These are phyloP conservation scores for Brachirus orientalis DNA, from an alignment of 2,113 vertebrate genomes.

Conservation along the genomic window DNA sequence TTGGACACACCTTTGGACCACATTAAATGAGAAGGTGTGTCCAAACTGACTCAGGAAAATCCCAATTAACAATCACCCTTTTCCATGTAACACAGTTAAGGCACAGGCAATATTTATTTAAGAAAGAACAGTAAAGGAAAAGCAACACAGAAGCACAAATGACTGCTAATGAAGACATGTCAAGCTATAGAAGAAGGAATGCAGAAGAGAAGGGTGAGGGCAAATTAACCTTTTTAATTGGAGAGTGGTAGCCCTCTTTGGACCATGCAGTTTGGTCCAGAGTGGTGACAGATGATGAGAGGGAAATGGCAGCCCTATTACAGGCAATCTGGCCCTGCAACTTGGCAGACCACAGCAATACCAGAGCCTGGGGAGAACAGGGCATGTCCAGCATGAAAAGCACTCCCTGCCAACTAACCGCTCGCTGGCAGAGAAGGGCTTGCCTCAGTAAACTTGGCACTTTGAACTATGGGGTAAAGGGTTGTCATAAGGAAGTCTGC, in stretches of 20 bases:
- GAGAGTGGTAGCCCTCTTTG: conserved; percentile 74
- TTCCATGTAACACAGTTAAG: conserved; percentile 19
- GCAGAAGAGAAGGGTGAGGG: conserved; percentile 40
- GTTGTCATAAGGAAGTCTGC: conserved; percentile 60
- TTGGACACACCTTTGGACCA: too few species aligned
- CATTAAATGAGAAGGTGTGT: too few species aligned
- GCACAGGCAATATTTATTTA: conserved; percentile 4
- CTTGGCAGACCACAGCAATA: conserved; percentile 73
- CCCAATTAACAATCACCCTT: conserved; percentile 10
- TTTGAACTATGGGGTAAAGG: conserved; percentile 71
- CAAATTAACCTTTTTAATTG: conserved; percentile 82
- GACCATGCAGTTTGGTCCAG: conserved; percentile 75
- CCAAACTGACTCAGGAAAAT: conserved; percentile 9
- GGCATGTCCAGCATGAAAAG: conserved; percentile 74
- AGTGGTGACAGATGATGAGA: conserved; percentile 81
- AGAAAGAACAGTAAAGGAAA: conserved; percentile 4
- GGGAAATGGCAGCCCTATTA: conserved; percentile 77
- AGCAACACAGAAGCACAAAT: conserved; percentile 48
- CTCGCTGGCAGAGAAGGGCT: conserved; percentile 63
- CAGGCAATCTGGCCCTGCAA: conserved; percentile 74
- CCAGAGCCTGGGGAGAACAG: conserved; percentile 75
- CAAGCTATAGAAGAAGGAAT: conserved; percentile 7
- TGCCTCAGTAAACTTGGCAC: conserved; percentile 74
- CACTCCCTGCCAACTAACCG: conserved; percentile 62
- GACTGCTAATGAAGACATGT: conserved; percentile 70